Base-by-base conservation (phyloP, 2,113 vertebrate genomes). In the Acanthisitta chloris region DNA sequence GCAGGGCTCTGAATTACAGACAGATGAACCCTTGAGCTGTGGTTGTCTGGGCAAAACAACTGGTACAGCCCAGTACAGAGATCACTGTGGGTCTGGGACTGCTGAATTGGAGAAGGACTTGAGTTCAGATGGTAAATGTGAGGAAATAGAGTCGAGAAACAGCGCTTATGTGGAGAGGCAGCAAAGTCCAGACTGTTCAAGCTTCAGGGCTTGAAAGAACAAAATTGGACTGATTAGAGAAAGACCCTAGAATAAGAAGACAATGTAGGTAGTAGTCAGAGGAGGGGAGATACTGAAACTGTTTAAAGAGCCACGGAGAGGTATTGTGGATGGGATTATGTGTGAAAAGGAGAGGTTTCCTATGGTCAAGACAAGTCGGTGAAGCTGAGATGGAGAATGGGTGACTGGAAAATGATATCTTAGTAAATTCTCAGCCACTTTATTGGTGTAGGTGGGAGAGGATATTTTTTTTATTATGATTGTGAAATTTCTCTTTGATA, bases 21-120 rank as follows among this genome's bases (percentile, higher is more conserved):
- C 12, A 31, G 43, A 13, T 1, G 7, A 55, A 74, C 25, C 3
- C 31, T 36, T 40, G 26, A 71, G 14, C 33, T 84, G 52, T 81
- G 52, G 3, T n/a, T 36, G 1, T 45, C 17, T 43, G 28, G 14
- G 17, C 28, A 55, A 62, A 69, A 67, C 51, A 15, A 6, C 14
- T 73, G 58, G 12, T 67, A 3, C 17, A n/a, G 45, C 29, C 16
- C n/a, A 26, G 5, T 46, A 31, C 0, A 0, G n/a, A 66, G 25
- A 18, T n/a, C 14, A 5, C 29, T 14, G 17, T 70, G 61, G 6
- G 34, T 43, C 25, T 52, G 29, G 34, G 18, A 17, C 12, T 38
- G 28, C 40, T 55, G 36, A 19, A 9, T n/a, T 57, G 12, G 42
- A 74, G n/a, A 81, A 88, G 45, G 31, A 91, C 17, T 15, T 23